Evolutionary conservation across 2,888 invertebrate genomes (phyloP), one percentile per base, ranked within the genome.

Genomic region (Hirtodrosophila cameraria): DNA sequence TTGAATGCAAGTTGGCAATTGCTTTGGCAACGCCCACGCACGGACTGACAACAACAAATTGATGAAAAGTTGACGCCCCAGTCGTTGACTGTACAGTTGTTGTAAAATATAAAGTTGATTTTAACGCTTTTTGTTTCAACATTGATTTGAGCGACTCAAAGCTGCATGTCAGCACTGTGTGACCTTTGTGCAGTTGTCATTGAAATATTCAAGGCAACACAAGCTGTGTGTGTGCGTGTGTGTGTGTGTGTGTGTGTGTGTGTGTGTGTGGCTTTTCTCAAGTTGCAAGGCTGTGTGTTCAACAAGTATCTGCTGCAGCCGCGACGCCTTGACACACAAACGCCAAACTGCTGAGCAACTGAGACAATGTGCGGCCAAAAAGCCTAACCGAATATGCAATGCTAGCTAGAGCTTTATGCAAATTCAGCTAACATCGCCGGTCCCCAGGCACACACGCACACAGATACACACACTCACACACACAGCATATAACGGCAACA

Each of bases 1-100:
- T 80, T 85, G 60, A 60, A 61, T 79, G 76, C 67, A 65, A 79
- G 86, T 86, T 86, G 76, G 86, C 80, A 75, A 79, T 79, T 76
- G 70, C 61, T 75, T 68, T 58, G 66, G 64, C 64, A 64, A 73
- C 86, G 86, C 80, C 76, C 83, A 46, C 75, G 54, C 45, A 41
- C 43, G 2, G 30, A 49, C 28, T 61, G 52, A 60, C 49, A 50
- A 58, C 27, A 52, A 61, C 42, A 61, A 50, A 41, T 63, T 43
- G 38, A 54, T 20, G 13, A 41, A 35, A 67, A 65, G 49, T 68
- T 59, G 12, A 31, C 80, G 84, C 76, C 86, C 73, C 45, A 50
- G 30, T 79, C 69, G 58, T 68, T 58, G 69, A 49, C 50, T 50
- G 39, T 20, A 45, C 46, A 62, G 64, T 49, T 67, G 67, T 49